Conservation (phyloP, 2,888 invertebrate genomes). For the Melikaiella ostensackeni region DNA sequence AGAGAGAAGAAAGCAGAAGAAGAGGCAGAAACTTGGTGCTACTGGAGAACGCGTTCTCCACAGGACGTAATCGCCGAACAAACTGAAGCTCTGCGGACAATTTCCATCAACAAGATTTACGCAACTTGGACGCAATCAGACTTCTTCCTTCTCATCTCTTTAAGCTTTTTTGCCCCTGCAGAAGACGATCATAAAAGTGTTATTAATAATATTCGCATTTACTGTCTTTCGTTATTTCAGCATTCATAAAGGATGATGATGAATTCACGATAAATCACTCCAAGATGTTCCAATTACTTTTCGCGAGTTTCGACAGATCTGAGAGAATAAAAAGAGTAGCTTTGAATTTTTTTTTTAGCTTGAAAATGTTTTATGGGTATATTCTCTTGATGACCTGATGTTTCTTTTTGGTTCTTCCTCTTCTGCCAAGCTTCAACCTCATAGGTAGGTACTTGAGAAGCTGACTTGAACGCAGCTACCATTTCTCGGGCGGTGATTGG, state of each 20-base stretch:
- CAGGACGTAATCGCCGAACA: constrained; percentile 72
- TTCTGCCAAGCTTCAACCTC: constrained; percentile 34
- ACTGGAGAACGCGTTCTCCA: constrained; percentile 70
- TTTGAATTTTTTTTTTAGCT: constrained; percentile 30
- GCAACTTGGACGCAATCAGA: constrained; percentile 71
- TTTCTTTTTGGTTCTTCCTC: constrained; percentile 25
- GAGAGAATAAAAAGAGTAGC: constrained; percentile 33
- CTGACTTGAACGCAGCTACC: constrained; percentile 73
- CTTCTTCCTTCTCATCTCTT: constrained; percentile 43
- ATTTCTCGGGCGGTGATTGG: constrained; percentile 77
- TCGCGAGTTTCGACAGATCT: constrained; percentile 27
- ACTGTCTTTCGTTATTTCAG: constrained; percentile 19
- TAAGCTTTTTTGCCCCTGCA: constrained; percentile 10
- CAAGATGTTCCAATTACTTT: constrained; percentile 34
- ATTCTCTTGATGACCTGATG: constrained; percentile 32
- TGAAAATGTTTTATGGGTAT: constrained; percentile 34
- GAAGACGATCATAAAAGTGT: constrained; percentile 27
- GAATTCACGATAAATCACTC: constrained; percentile 10
- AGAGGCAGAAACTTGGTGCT: constrained; percentile 58
- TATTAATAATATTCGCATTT: constrained; percentile 29
- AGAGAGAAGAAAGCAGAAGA: constrained; percentile 52
- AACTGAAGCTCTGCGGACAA: constrained; percentile 71
- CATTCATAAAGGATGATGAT: constrained; percentile 31
- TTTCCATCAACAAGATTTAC: constrained; percentile 74
- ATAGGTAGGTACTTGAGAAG: constrained; percentile 56